phyloP scores from a whole-genome alignment of 1,140 invertebrate genomes.

The Argopecten irradians region DNA sequence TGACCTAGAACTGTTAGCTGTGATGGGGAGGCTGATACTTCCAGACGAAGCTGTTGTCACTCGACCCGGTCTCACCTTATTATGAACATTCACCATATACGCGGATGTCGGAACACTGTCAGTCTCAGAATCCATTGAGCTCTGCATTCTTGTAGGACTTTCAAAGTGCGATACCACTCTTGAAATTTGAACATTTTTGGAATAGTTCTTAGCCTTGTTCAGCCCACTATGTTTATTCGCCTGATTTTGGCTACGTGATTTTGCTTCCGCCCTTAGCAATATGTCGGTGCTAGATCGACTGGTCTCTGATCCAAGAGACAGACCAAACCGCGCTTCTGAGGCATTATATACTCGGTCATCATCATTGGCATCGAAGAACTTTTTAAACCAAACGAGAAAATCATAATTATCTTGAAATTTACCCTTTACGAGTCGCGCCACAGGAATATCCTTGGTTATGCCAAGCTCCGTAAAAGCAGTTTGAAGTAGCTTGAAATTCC shows the following conservation, averaged over 20 bases:
- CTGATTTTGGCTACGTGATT: neutral
- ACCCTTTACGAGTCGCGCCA: neutral
- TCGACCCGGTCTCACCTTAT: neutral
- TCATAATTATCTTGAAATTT: neutral
- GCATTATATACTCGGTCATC: neutral
- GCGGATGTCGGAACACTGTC: neutral
- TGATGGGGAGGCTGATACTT: neutral
- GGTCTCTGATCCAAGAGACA: neutral
- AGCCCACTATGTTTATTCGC: neutral
- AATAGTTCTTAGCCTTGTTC: neutral
- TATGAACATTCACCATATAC: neutral
- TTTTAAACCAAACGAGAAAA: neutral
- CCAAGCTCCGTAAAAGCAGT: neutral
- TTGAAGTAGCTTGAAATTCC: neutral
- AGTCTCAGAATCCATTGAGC: neutral
- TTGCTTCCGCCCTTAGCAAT: neutral
- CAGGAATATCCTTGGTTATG: neutral
- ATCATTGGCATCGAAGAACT: neutral
- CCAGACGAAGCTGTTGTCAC: neutral
- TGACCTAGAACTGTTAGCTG: neutral
- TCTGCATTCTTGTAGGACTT: neutral
- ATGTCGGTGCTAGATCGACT: neutral
- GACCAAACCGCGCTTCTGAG: neutral
- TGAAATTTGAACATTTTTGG: neutral
- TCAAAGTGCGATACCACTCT: neutral